Percentiles rank a stretch among this genome's conserved stretches.
Conservation (phyloP, 2,888 invertebrate genomes). For the Prenolepis imparis region DNA sequence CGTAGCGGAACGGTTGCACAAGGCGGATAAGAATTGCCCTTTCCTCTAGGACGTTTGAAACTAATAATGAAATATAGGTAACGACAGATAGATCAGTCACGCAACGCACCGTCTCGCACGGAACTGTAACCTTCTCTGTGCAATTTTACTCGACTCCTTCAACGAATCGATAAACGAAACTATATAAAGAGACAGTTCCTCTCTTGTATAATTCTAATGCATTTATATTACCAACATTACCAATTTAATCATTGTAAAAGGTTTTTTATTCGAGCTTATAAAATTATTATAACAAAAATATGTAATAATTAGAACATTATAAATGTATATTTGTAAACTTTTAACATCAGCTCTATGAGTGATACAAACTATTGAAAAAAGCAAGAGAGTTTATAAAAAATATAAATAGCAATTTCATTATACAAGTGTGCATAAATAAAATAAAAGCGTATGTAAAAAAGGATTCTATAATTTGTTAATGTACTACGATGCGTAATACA, state of each 20-base stretch:
- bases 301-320: too few species aligned
- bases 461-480: not conserved
- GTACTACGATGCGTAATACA: not conserved
- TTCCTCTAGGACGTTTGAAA: slow-evolving; percentile 58
- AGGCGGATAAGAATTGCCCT: slow-evolving; percentile 54
- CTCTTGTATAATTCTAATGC: not conserved
- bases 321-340: not conserved
- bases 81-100: slow-evolving; percentile 35
- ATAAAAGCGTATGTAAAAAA: not conserved
- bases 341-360: not conserved
- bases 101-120: slow-evolving; percentile 3
- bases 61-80: slow-evolving; percentile 7
- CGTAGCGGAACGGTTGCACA: slow-evolving; percentile 20
- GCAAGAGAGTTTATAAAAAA: not conserved
- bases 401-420: not conserved
- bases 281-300: too few species aligned
- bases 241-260: not conserved
- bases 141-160: slow-evolving; percentile 1
- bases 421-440: not conserved
- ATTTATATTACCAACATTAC: not conserved
- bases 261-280: too few species aligned
- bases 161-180: not conserved
- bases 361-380: not conserved
- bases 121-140: slow-evolving; percentile 8
- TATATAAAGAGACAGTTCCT: not conserved